Evolutionary conservation across 37 sponge, comb jelly and placozoan genomes (phyloP), one percentile per base, ranked within the genome.

Genomic region (Corticium candelabrum): DNA sequence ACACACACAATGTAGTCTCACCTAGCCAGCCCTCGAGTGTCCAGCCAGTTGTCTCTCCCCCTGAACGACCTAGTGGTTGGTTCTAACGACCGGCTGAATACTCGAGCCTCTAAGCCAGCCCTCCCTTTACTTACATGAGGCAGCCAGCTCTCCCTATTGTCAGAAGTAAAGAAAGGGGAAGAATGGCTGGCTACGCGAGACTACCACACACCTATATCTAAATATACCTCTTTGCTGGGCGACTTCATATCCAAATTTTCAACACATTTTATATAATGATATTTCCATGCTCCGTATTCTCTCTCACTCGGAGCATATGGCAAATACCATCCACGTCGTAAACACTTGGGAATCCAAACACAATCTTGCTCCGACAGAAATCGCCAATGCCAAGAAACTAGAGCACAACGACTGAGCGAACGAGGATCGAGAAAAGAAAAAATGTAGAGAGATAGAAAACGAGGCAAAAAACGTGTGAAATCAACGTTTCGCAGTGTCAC

Each of bases 231-330:
- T 70, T 70, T 70, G 73, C 31, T 70, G 31, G 73, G 73, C 21
- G 73, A 4, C 7, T 5, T 70, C 31, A 4, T 70, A 15, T 70
- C 73, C 36, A 70, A 15, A 29, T 7, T 70, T 4, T 70, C 5
- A 7, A 70, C 29, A 32, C 83, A 82, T 37, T 68, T 69, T 3
- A 82, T 40, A 43, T 82, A 82, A 37, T 82, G 83, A 77, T 35
- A 41, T 33, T 82, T 82, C 83, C 83, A 82, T 37, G 83, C 83
- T 5, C 83, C 83, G 35, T 82, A 81, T 41, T 82, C 78, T 7
- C 40, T 78, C 40, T 41, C 62, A 40, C 79, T 37, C 36, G 83
- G 83, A 2, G 83, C 37, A 67, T 82, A 82, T 21, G 79, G 83
- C n/a, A 82, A 36, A 77, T 81, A 82, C 83, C 83, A 82, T 3